A percentile compares a stretch with the other conserved stretches of the same genome.
These are phyloP conservation scores for Beris morrisii DNA, from an alignment of 2,888 invertebrate species.

Conservation along the genomic window DNA sequence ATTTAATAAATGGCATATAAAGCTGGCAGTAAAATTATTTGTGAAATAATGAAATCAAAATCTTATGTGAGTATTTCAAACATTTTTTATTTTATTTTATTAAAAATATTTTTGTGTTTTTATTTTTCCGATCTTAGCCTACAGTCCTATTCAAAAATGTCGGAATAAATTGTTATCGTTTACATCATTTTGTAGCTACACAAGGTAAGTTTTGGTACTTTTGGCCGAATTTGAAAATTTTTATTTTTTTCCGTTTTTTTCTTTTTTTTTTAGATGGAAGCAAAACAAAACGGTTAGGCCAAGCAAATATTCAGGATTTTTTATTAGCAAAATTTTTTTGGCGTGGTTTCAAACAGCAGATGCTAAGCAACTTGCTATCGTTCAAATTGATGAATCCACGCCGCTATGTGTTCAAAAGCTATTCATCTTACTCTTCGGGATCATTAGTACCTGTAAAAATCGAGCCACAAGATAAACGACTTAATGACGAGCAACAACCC, in stretches of 20 bases:
- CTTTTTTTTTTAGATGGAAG: neutral
- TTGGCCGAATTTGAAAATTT: neutral
- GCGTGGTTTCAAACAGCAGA: constrained; percentile 9
- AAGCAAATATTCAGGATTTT: neutral
- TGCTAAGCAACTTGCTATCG: neutral
- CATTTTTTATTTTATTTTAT: no score
- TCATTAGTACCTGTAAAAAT: constrained; percentile 1
- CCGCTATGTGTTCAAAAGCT: constrained; percentile 1
- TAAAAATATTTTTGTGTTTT: neutral
- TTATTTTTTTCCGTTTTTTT: neutral
- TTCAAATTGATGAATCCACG: constrained; percentile 1
- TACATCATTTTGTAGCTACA: constrained; percentile 3
- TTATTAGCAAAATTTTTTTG: constrained; percentile 3
- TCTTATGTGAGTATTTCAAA: constrained; percentile 11
- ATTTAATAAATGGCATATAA: constrained; percentile 21
- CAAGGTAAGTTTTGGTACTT: neutral
- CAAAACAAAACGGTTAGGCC: neutral
- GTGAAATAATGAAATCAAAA: constrained; percentile 19
- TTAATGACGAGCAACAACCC: neutral
- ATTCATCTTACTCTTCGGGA: constrained; percentile 14
- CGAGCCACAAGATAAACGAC: neutral
- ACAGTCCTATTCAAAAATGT: constrained; percentile 11
- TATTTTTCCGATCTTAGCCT: neutral
- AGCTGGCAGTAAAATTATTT: constrained; percentile 26
- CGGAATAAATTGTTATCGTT: neutral